Evolutionary conservation across 2,113 vertebrate species (phyloP), one percentile per base, ranked within the genome.

Genomic region (Oncorhynchus tshawytscha): DNA sequence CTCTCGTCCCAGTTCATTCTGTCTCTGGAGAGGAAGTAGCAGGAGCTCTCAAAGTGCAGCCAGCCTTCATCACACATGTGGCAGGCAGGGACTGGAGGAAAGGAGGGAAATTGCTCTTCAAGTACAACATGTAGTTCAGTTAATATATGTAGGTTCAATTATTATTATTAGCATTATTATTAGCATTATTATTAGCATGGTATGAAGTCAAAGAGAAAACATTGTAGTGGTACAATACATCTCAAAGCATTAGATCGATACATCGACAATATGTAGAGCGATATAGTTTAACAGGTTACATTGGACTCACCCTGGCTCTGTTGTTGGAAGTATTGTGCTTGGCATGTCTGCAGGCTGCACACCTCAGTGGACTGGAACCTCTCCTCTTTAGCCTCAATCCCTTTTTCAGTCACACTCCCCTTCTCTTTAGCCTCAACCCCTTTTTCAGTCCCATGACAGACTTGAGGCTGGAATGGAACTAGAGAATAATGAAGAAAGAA

Each of bases 1-100:
- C 91, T 89, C 20, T 84, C 0, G 0, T 65, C 51, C 93, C 93
- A 94, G 8, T 0, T 85, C 31, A 78, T 70, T 25, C 90, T 77
- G 4, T 5, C 0, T 2, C 66, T 79, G 15, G 93, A 92, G 59
- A 91, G 59, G 73, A 74, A 84, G 70, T 83, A 94, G 70, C 93
- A 94, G 0, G 77, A 83, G 1, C 2, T 9, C 22, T 71, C 79
- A 5, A 86, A 81, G 2, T 16, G 20, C 54, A 81, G 1, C 93
- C 93, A 93, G 0, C 77, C 85, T 0, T 59, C 1, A 0, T 49
- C 31, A 64, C 93, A 93, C 1, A 20, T 13, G 1, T 20, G n/a
- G 72, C 81, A 83, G 22, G 11, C 2, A 48, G 3, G 15, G 1
- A 3, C 73, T 84, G 66, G 45, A 57, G 22, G 57, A 48, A 45